Percentiles rank a stretch among this genome's conserved stretches.
These are phyloP conservation scores for Tringa solitaria DNA, from an alignment of 2,113 vertebrate species.

Conservation along the genomic window DNA sequence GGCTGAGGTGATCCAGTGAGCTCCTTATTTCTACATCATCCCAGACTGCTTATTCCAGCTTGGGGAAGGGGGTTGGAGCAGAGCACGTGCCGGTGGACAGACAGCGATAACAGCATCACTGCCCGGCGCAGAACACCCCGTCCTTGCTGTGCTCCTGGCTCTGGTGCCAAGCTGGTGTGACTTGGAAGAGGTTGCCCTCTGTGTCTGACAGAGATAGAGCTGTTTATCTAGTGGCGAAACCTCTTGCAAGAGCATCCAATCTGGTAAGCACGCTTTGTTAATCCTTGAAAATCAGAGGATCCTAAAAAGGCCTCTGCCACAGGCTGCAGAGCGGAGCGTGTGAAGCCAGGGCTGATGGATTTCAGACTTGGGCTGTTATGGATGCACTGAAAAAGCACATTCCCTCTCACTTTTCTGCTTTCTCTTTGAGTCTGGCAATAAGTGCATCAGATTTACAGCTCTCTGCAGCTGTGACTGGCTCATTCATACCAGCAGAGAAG, in stretches of 20 bases:
- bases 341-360: background rate
- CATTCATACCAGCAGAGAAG: background rate
- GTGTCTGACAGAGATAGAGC: background rate
- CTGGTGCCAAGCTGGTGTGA: background rate
- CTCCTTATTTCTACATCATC: background rate
- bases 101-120: background rate
- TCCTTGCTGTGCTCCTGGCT: constrained; percentile 4
- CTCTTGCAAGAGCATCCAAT: background rate
- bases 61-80: background rate
- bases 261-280: background rate
- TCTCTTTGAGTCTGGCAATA: background rate
- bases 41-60: background rate
- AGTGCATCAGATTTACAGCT: background rate
- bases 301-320: background rate
- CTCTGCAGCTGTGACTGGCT: background rate
- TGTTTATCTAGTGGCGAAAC: background rate
- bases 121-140: background rate
- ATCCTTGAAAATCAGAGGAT: background rate
- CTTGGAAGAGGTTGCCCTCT: background rate
- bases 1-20: background rate
- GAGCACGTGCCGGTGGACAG: background rate
- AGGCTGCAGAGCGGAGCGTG: background rate
- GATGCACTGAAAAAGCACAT: background rate
- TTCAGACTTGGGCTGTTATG: background rate
- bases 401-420: background rate